Evolutionary conservation across 2,888 invertebrate genomes (phyloP), one percentile per base, ranked within the genome.

Genomic region (Andrena chrysosceles): DNA sequence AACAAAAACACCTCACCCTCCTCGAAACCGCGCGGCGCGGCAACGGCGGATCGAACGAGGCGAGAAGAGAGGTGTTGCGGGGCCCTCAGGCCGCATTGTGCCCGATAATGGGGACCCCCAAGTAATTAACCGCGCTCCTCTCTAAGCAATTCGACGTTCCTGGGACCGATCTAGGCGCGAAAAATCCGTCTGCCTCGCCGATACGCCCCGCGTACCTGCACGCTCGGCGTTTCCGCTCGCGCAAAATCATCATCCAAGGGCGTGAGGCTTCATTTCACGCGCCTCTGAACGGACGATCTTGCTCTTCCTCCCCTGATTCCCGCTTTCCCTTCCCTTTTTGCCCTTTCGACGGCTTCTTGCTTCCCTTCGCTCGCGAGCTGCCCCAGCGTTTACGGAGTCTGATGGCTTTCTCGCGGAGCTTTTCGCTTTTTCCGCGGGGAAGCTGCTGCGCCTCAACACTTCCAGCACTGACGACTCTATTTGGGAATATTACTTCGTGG

Each of bases 1-100:
- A 92, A 92, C 92, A 91, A 92, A 91, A 91, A 88, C 87, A 66
- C 77, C 80, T 79, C 78, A 64, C 81, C 69, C 74, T 69, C 67
- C 35, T 16, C 16, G 42, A 42, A 1, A 13, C 56, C 49, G 10
- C 63, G 29, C 62, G 62, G 42, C 31, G 31, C 8, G 42, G 64
- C 60, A 16, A 31, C 59, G 23, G 72, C 52, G 69, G 56, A 66
- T 54, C 42, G 76, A 69, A 62, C 33, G 31, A 66, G 52, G 72
- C 77, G 85, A 87, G 83, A 87, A 75, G 70, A 84, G 78, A 86
- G 84, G 81, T 84, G 84, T 84, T 78, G 79, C 81, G 23, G 80
- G 62, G 20, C 56, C 63, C 67, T 48, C 59, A 2, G 71, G 33
- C 66, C 20, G 82, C 78, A 85, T 86, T 86, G 85, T 86, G 77